Evolutionary conservation across 2,888 invertebrate species (phyloP), one percentile per base, ranked within the genome.

Genomic region (Willowsia nigromaculata): DNA sequence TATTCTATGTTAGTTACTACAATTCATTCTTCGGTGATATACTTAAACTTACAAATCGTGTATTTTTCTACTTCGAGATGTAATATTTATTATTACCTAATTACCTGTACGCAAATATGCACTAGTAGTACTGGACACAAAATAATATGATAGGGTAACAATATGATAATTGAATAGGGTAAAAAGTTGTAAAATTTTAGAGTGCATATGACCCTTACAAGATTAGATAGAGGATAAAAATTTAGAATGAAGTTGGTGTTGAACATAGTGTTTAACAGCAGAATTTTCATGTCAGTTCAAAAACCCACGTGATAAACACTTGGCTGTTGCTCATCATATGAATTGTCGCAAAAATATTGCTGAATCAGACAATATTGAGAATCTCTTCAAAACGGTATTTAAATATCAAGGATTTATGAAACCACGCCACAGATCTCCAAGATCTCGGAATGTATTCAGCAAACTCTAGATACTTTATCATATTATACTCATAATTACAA

Each of bases 11-110:
- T 81, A 40, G 33, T n/a, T n/a, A n/a, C n/a, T 30, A 22, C 53
- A 81, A 87, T 59, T 88, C 83, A 88, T 83, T 83, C 83, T 65
- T 59, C 82, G 83, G 88, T 88, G 88, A 88, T 88, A 88, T 83
- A 74, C 30, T 88, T 83, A 56, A 82, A 76, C 76, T 83, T 83
- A 88, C 81, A 71, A 88, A 83, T 74, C 47, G 78, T 88, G 83
- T 88, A 83, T 88, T 88, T 88, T 82, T 88, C 25, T 88, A 88
- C 88, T 83, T 43, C 82, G 81, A 80, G 53, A 87, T 9, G 62
- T 65, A 65, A 68, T 71, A 40, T 47, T n/a, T 22, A 22, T 33
- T 50, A 68, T 22, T n/a, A n/a, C n/a, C n/a, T n/a, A n/a, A n/a
- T n/a, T n/a, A n/a, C n/a, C n/a, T n/a, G n/a, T n/a, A 53, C 71